Evolutionary conservation across 2,888 invertebrate genomes (phyloP), one percentile per base, ranked within the genome.

Genomic region (Eupeodes luniger): DNA sequence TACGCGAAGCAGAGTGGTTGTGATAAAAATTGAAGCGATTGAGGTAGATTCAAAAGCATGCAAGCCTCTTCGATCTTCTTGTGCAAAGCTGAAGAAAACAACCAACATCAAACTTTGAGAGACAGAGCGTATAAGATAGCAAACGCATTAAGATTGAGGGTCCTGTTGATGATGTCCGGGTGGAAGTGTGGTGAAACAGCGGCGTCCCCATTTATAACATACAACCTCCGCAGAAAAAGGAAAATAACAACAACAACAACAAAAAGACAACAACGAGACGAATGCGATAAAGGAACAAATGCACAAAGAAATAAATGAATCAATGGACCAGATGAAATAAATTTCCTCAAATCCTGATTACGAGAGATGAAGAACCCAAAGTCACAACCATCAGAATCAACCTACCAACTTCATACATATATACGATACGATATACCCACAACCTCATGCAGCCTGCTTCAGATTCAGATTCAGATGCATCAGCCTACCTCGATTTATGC

Each of bases 281-380:
- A 87, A 82, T 83, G 79, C 82, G 86, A 87, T 87, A 83, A 87
- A 87, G 51, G 59, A 83, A 87, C 79, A 88, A 77, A 83, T 75
- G 80, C 87, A 87, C 83, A 84, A 77, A 76, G 84, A 87, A 87
- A 87, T 84, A 84, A 88, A 88, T 88, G 88, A 88, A 88, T 88
- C 88, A 88, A 88, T 88, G 88, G 88, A 85, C 88, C 81, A 88
- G 88, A 85, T 88, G 88, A 88, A 88, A 88, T 88, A 88, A 88
- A 88, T 88, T 88, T 88, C 85, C 78, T 88, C 81, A 81, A 88
- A 88, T 84, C 88, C 88, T 88, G 88, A 88, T 88, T 88, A 88
- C 88, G 77, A 85, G 77, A 85, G 74, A 81, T 81, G 81, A 85
- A 70, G 85, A 70, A 67, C 64, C 75, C 62, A 72, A n/a, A 62